Evolutionary conservation across 2,888 invertebrate genomes (phyloP), one percentile per base, ranked within the genome.

Genomic region (Omphaloscelis lunosa): DNA sequence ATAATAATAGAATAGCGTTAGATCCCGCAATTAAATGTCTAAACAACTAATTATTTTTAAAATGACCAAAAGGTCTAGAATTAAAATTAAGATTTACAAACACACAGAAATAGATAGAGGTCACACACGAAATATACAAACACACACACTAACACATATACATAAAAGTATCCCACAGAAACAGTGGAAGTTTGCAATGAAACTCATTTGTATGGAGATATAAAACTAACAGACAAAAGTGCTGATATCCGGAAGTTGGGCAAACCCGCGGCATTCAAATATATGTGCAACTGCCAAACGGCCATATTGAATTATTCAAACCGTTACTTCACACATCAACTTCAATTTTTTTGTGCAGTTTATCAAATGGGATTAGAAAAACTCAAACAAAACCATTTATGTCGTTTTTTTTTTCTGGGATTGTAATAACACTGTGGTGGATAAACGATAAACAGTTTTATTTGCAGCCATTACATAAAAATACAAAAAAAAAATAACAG

Each of bases 151-250:
- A 73, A 62, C 8, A 53, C 15, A 59, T n/a, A 75, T 29, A 29
- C 29, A 74, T 20, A 72, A 71, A 69, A 56, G 39, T 66, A 61
- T 66, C 56, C 63, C 72, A 48, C 17, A 68, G 34, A 62, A 78
- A 62, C 59, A 67, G 41, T 41, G 62, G 59, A 56, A 82, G 65
- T 70, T 81, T 48, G 62, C 12, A 76, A 59, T 61, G 45, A 59
- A 77, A 53, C 73, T 82, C 68, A 75, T 86, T 77, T 77, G 61
- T 73, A 87, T 87, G 86, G 62, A 77, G 59, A 87, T 78, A 78
- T 78, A 80, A 85, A 78, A 86, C 77, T 68, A 86, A 83, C 83
- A 77, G 67, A 53, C 69, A 76, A 70, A 85, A 69, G 56, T 70
- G 77, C 69, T 70, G 69, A 63, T 72, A 56, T 85, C 72, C 66